Percentiles rank a stretch among this genome's conserved stretches.
These are phyloP conservation scores for Cynopterus brachyotis DNA, from an alignment of 2,113 vertebrate genomes.

Conservation along the genomic window DNA sequence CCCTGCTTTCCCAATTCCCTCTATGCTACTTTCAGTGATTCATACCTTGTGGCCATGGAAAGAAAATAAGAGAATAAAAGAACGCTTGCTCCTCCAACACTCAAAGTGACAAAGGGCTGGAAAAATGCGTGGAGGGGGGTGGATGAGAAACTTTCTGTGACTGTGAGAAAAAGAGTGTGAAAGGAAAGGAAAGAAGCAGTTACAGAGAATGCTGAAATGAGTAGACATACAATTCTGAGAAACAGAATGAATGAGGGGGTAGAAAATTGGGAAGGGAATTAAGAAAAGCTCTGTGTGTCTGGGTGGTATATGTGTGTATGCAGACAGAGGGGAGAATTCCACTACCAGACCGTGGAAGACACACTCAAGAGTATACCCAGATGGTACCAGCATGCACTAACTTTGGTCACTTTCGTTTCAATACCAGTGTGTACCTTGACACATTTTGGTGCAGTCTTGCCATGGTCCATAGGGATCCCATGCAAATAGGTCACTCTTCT, in stretches of 20 bases:
- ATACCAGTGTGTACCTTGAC: conserved; percentile 89
- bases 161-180: not conserved
- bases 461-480: conserved; percentile 94
- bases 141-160: not conserved
- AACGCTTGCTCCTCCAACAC: not conserved
- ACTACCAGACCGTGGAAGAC: no score
- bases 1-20: not conserved
- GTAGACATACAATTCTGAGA: not conserved
- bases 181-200: not conserved
- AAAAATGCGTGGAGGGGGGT: not conserved
- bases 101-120: not conserved
- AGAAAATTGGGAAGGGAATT: not conserved
- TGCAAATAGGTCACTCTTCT: conserved; percentile 87
- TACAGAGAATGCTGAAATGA: not conserved
- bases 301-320: no score
- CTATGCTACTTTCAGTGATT: not conserved
- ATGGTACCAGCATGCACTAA: not conserved
- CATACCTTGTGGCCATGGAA: not conserved
- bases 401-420: not conserved
- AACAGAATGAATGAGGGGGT: not conserved
- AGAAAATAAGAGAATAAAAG: not conserved
- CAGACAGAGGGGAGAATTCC: not conserved
- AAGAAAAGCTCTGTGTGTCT: not conserved
- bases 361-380: not conserved
- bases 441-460: conserved; percentile 94